Evolutionary conservation across 2,888 invertebrate species (phyloP).

Genomic region (Hypselothyrea guttata): DNA sequence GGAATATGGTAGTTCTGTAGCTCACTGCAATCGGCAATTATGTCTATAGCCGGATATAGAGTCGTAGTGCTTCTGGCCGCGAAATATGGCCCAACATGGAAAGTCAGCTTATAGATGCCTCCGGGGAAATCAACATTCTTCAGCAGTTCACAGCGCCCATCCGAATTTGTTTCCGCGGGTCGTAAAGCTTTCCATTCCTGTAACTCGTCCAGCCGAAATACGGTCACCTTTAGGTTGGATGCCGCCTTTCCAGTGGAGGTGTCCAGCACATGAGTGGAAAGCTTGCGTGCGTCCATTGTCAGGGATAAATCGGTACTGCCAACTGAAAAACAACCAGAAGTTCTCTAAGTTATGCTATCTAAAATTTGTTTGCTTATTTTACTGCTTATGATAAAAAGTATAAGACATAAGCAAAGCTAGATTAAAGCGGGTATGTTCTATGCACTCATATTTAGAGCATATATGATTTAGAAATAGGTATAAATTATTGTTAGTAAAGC

Average conservation of each 20-base stretch:
- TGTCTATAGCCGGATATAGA: constrained; percentile 90
- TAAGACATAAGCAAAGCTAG: no score
- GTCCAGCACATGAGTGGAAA: constrained; percentile 90
- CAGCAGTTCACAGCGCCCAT: constrained; percentile 74
- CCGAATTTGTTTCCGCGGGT: constrained; percentile 85
- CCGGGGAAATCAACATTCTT: constrained; percentile 82
- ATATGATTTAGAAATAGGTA: no score
- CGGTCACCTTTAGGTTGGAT: constrained; percentile 86
- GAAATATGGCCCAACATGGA: constrained; percentile 89
- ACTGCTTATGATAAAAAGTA: no score
- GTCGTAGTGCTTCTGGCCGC: constrained; percentile 85
- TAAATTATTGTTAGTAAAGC: no score
- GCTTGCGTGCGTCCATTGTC: constrained; percentile 48
- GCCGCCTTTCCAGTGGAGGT: constrained; percentile 87
- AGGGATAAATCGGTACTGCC: neutral
- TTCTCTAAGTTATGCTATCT: no score
- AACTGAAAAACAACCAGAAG: neutral
- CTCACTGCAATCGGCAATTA: constrained; percentile 87
- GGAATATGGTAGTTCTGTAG: constrained; percentile 89
- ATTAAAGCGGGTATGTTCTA: no score
- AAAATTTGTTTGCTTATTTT: no score
- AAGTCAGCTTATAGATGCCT: constrained; percentile 89
- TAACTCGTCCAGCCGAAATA: constrained; percentile 84
- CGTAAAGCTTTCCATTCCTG: constrained; percentile 87
- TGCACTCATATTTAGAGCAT: no score